These are phyloP conservation scores for Trinectes maculatus DNA, from an alignment of 2,113 vertebrate species.

Conservation along the genomic window DNA sequence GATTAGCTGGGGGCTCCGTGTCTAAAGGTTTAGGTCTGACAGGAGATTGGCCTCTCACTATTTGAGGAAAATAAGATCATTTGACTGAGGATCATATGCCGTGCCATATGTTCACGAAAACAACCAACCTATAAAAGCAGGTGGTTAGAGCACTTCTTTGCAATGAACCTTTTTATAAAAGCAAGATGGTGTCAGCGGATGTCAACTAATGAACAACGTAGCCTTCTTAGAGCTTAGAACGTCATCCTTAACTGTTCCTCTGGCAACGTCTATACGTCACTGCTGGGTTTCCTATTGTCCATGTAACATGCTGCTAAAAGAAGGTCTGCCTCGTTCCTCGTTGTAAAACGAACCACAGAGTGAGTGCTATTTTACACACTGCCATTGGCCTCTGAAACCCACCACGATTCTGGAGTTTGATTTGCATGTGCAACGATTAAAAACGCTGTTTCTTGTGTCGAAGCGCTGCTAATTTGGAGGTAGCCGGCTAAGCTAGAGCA, in stretches of 20 bases:
- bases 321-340: constrained; percentile 55
- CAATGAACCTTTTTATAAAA: too few species aligned
- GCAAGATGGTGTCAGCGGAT: too few species aligned
- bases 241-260: constrained; percentile 40
- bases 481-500: constrained; percentile 49
- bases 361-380: constrained; percentile 68
- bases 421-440: not conserved
- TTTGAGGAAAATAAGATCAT: too few species aligned
- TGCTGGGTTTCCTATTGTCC: constrained; percentile 57
- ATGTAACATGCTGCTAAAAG: constrained; percentile 52
- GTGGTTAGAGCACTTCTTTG: too few species aligned
- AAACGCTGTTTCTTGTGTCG: not conserved
- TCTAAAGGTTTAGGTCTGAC: too few species aligned
- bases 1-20: too few species aligned
- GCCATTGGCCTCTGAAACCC: not conserved
- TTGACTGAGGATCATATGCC: too few species aligned
- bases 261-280: constrained; percentile 72
- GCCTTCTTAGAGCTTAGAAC: not conserved
- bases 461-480: constrained; percentile 14
- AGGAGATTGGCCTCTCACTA: too few species aligned
- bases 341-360: constrained; percentile 67
- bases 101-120: too few species aligned
- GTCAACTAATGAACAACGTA: too few species aligned
- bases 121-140: too few species aligned
- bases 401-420: not conserved